Conservation (phyloP, 2,113 vertebrate genomes). For the Lonchura striata region DNA sequence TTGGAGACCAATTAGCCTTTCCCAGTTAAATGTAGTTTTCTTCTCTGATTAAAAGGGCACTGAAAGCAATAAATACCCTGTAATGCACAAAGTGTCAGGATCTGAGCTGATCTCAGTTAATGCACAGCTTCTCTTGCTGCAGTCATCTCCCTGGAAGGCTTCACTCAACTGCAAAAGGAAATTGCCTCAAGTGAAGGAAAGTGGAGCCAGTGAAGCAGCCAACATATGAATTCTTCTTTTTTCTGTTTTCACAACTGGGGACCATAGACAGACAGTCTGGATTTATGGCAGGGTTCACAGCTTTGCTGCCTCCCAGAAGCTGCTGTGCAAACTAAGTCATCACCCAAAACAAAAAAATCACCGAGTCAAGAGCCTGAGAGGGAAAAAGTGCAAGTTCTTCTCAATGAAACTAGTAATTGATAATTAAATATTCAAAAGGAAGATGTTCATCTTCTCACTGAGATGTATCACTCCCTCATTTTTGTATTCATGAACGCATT, state of each 20-base stretch:
- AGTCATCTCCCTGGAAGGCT: no score
- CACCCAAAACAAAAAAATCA: background rate
- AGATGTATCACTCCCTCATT: background rate
- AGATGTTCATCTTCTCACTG: background rate
- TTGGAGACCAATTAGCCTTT: no score
- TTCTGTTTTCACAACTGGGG: background rate
- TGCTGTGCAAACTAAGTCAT: background rate
- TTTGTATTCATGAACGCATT: background rate
- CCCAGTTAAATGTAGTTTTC: no score
- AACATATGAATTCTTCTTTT: background rate
- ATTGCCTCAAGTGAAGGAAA: no score
- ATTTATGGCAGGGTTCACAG: background rate
- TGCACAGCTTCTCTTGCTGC: no score
- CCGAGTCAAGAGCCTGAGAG: background rate
- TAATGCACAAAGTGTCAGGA: no score
- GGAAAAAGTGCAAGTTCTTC: background rate
- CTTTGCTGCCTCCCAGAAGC: constrained; percentile 14
- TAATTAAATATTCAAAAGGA: background rate
- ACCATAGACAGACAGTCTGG: background rate
- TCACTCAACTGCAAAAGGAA: no score
- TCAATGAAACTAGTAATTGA: background rate
- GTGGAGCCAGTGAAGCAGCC: background rate
- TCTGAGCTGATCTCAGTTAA: no score
- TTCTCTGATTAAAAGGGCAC: no score
- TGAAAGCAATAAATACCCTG: no score